Conservation (phyloP, 2,888 invertebrate genomes). For the Ornithoptera priamus region DNA sequence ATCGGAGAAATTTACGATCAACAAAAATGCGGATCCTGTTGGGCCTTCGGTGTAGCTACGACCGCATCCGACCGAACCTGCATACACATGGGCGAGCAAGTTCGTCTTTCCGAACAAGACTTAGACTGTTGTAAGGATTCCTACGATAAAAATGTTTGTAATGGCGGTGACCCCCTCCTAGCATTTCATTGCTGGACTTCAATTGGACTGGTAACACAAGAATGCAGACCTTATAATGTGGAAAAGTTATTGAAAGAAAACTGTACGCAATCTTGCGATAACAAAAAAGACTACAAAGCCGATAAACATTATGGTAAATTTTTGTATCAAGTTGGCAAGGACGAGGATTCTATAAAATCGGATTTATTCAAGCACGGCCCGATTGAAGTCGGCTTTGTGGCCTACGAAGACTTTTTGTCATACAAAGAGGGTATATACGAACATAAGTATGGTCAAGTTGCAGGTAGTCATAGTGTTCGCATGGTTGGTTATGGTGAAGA, state of each 20-base stretch:
- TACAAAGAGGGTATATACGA: slow-evolving; percentile 84
- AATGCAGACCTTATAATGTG: slow-evolving; percentile 88
- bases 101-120: slow-evolving; percentile 84
- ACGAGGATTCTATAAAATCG: slow-evolving; percentile 48
- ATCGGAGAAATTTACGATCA: slow-evolving; percentile 87
- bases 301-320: slow-evolving; percentile 85
- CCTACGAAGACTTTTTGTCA: slow-evolving; percentile 85
- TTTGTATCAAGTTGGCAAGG: slow-evolving; percentile 69
- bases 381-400: slow-evolving; percentile 88
- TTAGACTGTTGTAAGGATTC: slow-evolving; percentile 74
- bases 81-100: slow-evolving; percentile 82
- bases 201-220: slow-evolving; percentile 88
- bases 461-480: slow-evolving; percentile 89
- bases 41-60: slow-evolving; percentile 90
- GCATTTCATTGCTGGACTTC: slow-evolving; percentile 89
- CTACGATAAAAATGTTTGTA: slow-evolving; percentile 82
- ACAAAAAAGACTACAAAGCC: slow-evolving; percentile 80
- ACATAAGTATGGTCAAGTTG: slow-evolving; percentile 82
- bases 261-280: slow-evolving; percentile 82
- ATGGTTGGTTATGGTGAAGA: slow-evolving; percentile 90
- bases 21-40: slow-evolving; percentile 91
- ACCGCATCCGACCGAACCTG: slow-evolving; percentile 90
- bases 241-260: slow-evolving; percentile 83
- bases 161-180: slow-evolving; percentile 84
- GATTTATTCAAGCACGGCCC: slow-evolving; percentile 89